Conservation (phyloP, 1,140 invertebrate species). For the Platyscapa corneri region DNA sequence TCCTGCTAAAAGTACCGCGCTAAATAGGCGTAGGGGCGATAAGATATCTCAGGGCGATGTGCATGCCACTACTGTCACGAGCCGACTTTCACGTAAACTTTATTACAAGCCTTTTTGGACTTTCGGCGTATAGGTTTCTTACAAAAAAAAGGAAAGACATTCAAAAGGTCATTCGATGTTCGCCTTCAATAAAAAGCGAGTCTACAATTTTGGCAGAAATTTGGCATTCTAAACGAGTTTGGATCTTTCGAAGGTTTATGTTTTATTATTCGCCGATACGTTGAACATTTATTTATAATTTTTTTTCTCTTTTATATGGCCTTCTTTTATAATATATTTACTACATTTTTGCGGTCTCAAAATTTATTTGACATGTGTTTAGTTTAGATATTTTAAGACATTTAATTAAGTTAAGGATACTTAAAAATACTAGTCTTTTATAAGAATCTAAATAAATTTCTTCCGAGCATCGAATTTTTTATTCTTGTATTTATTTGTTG, state of each 20-base stretch:
- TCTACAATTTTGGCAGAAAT: neutral
- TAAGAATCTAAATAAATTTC: too few species aligned
- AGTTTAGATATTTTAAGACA: too few species aligned
- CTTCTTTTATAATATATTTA: too few species aligned
- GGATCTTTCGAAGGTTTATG: neutral
- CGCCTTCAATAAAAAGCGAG: neutral
- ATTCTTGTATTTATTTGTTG: neutral
- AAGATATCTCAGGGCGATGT: neutral
- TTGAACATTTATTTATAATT: neutral
- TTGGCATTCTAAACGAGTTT: neutral
- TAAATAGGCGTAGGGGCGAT: neutral
- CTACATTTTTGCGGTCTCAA: too few species aligned
- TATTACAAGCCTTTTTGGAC: neutral
- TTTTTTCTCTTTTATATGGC: neutral
- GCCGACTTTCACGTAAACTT: conserved; percentile 6
- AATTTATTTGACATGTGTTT: too few species aligned
- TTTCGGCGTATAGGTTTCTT: neutral
- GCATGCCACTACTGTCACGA: neutral
- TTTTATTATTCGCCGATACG: neutral
- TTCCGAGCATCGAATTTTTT: too few species aligned
- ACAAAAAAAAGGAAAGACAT: neutral
- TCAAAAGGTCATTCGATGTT: neutral
- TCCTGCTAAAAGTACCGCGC: neutral
- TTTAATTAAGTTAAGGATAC: too few species aligned
- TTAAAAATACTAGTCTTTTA: too few species aligned